A percentile compares a stretch with the other conserved stretches of the same genome.
Conservation (phyloP, 2,113 vertebrate genomes). For the Casuarius casuarius region DNA sequence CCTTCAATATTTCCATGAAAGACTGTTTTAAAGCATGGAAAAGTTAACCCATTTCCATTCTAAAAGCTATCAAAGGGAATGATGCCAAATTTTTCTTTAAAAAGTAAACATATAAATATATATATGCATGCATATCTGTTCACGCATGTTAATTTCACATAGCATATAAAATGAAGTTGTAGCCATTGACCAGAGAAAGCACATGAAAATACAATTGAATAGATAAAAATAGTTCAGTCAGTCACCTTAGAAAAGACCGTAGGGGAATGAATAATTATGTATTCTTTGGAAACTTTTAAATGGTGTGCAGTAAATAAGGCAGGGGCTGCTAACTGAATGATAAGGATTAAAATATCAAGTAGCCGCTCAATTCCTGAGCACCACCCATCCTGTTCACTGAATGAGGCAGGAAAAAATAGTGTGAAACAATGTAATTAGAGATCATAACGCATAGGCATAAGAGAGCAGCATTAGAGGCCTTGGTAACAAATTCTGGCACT, state of each 20-base stretch:
- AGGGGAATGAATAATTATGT: constrained; percentile 37
- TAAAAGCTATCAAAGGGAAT: neutral
- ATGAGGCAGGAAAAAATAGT: constrained; percentile 68
- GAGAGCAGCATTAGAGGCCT: neutral
- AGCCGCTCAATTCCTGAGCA: constrained; percentile 44
- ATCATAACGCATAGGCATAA: constrained; percentile 12
- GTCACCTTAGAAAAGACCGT: neutral
- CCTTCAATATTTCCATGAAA: neutral
- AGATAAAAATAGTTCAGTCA: constrained; percentile 38
- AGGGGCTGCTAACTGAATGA: neutral
- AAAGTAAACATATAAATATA: neutral
- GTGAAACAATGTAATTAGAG: constrained; percentile 65
- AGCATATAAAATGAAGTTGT: neutral
- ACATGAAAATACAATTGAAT: constrained; percentile 4
- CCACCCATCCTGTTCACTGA: constrained; percentile 57
- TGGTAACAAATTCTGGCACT: constrained; percentile 26
- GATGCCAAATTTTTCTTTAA: neutral
- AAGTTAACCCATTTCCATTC: neutral
- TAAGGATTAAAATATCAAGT: constrained; percentile 65
- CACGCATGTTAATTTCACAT: neutral
- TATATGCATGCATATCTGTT: neutral
- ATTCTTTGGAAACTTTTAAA: constrained; percentile 53
- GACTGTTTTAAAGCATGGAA: neutral
- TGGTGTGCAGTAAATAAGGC: constrained; percentile 47
- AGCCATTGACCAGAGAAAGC: neutral